Percentiles rank a stretch among this genome's conserved stretches.
These are phyloP conservation scores for Sericinus montela DNA, from an alignment of 2,888 invertebrate species.

Conservation along the genomic window DNA sequence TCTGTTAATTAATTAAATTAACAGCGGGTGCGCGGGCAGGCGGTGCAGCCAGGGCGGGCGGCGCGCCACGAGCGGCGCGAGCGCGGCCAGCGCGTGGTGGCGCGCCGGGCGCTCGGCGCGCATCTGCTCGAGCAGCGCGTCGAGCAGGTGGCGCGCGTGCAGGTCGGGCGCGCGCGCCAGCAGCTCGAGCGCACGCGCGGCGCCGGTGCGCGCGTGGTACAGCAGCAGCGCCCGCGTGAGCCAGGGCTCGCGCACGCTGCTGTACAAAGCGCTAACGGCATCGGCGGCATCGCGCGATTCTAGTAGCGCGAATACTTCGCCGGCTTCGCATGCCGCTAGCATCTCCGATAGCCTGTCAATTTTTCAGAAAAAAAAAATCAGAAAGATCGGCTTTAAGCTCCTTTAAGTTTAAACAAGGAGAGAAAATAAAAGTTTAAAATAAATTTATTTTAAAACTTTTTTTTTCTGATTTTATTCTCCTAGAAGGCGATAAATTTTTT, in stretches of 20 bases:
- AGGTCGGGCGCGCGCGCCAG: constrained; percentile 90
- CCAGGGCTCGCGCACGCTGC: constrained; percentile 90
- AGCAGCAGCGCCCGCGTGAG: constrained; percentile 90
- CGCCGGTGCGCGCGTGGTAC: constrained; percentile 90
- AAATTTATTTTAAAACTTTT: no score
- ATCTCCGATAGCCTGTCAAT: constrained; percentile 53
- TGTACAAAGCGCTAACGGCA: constrained; percentile 80
- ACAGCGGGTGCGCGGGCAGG: constrained; percentile 85
- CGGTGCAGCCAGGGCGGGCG: constrained; percentile 95
- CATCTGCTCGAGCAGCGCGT: constrained; percentile 83
- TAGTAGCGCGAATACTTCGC: constrained; percentile 62
- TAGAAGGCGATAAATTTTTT: no score
- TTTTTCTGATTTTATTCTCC: no score
- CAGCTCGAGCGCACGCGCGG: constrained; percentile 88
- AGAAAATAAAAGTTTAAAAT: no score
- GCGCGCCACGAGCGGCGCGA: constrained; percentile 90
- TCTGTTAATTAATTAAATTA: no score
- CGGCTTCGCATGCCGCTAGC: constrained; percentile 60
- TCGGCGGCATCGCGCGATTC: constrained; percentile 55
- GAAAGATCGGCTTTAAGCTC: no score
- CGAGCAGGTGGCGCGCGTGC: constrained; percentile 91
- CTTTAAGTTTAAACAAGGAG: no score
- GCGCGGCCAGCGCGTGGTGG: constrained; percentile 84
- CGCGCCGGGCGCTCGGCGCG: constrained; percentile 61
- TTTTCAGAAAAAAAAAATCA: no score